A percentile compares a stretch with the other conserved stretches of the same genome.
These are phyloP conservation scores for Drosophila obscura DNA, from an alignment of 1,140 invertebrate genomes.

Conservation along the genomic window DNA sequence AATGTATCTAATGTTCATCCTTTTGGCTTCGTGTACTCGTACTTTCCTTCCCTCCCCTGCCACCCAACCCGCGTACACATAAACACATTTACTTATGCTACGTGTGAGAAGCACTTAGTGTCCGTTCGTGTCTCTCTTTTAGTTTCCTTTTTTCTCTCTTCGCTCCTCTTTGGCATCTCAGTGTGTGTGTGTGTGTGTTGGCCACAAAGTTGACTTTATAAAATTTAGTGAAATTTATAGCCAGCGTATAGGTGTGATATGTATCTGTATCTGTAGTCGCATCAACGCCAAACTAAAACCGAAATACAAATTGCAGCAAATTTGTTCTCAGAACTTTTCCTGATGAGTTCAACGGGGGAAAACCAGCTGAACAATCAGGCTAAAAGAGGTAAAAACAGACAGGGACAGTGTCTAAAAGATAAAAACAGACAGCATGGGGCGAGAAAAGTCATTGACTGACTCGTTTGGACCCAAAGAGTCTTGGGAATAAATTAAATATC, in stretches of 20 bases:
- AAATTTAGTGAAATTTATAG: conserved; percentile 81
- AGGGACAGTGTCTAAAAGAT: conserved; percentile 1
- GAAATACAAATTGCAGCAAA: conserved; percentile 77
- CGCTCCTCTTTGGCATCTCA: not conserved
- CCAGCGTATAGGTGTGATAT: conserved; percentile 70
- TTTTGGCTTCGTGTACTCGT: conserved; percentile 67
- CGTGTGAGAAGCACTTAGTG: conserved; percentile 76
- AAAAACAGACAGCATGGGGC: not conserved
- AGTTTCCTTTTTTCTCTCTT: conserved; percentile 9
- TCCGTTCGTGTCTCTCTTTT: conserved; percentile 38
- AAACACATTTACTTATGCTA: conserved; percentile 76
- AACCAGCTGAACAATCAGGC: conserved; percentile 42
- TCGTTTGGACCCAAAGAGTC: conserved; percentile 40
- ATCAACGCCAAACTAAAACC: conserved; percentile 72
- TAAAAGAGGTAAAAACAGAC: not conserved
- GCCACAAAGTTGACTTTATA: conserved; percentile 75
- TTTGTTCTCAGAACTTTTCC: conserved; percentile 61
- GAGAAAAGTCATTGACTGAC: conserved; percentile 56
- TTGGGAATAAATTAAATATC: conserved; percentile 33
- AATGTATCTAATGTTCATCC: conserved; percentile 82
- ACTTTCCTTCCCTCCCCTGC: conserved; percentile 30
- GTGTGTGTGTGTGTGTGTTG: too few relatives aligned
- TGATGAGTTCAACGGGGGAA: conserved; percentile 48
- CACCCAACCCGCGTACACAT: conserved; percentile 41
- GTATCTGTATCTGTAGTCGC: conserved; percentile 52